These are phyloP conservation scores for Sebastes kiyomatsui DNA, from an alignment of 2,797 vertebrate species.

Conservation along the genomic window DNA sequence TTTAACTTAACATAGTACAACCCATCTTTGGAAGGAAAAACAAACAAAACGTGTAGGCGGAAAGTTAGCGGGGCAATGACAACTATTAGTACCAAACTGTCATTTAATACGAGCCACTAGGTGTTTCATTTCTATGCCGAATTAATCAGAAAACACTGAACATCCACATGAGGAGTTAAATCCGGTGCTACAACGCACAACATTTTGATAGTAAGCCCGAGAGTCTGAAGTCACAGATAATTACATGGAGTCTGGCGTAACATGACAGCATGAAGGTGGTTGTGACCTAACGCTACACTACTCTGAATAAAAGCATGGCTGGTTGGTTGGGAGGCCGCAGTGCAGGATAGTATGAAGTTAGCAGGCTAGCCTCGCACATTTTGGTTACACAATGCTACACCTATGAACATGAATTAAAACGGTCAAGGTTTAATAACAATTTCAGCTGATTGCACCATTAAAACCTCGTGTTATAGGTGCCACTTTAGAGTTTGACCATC, in stretches of 20 bases:
- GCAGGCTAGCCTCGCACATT: not conserved
- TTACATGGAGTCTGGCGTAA: not conserved
- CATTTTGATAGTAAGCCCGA: rapidly evolving
- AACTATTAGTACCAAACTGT: not conserved
- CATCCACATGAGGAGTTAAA: rapidly evolving
- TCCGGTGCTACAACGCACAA: rapidly evolving
- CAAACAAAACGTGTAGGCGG: not conserved
- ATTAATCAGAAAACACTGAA: not conserved
- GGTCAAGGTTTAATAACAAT: no score
- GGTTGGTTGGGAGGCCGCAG: conserved; percentile 65
- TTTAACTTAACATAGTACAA: no score
- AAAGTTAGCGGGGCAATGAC: not conserved
- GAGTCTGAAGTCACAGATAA: not conserved
- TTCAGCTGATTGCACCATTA: not conserved
- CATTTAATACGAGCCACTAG: not conserved
- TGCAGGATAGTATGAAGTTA: conserved; percentile 36
- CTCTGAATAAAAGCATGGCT: conserved; percentile 24
- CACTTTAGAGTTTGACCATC: not conserved
- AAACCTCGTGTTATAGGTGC: conserved; percentile 17
- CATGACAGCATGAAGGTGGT: not conserved
- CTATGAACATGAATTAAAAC: not conserved
- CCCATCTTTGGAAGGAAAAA: no score
- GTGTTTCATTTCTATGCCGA: not conserved
- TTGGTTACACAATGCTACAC: no score
- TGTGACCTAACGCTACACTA: conserved; percentile 31